Evolutionary conservation across 1,140 invertebrate genomes (phyloP), one percentile per base, ranked within the genome.

Genomic region (Cydia amplana): DNA sequence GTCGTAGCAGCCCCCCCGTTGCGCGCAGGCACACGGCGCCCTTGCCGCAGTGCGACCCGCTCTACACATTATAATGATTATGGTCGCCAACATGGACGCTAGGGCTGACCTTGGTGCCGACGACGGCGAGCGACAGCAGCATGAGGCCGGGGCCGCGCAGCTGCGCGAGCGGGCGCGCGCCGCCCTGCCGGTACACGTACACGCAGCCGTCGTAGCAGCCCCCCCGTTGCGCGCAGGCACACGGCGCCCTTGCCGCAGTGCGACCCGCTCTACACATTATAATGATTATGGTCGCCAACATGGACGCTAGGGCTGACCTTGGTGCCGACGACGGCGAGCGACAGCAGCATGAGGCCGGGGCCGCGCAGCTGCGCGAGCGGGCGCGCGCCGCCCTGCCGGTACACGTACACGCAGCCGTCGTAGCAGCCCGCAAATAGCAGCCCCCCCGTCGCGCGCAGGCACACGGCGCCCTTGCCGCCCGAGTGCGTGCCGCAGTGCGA

Each of bases 371-470:
- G 94, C 67, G 94, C 94, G 49, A 94, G 80, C 18, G 94, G 90
- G 72, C 87, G 73, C 0, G 90, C 74, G 82, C 89, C 91, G 76
- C 93, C 91, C 79, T 91, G 92, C 72, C 95, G 92, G 82, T 95
- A 95, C 73, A 96, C 93, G 85, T 96, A 96, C 83, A 96, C 95
- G 85, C 94, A 95, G 55, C 95, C 95, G 85, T 96, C 95, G 81
- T 96, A 96, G 90, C 95, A 96, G 46, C 95, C 95, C 64, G 94
- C 94, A 84, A 96, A 94, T 60, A 96, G 80, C 43, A 95, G 92
- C 23, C 94, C 93, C 72, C 89, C 89, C 40, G 93, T 93, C 28
- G 94, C 88, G 18, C 93, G 93, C 90, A 96, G 93, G 67, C 95
- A 95, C n/a, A 95, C 95, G 23, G 95, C 94, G 12, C 95, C 95